Evolutionary conservation across 2,888 invertebrate genomes (phyloP).

Genomic region (Congeria kusceri): DNA sequence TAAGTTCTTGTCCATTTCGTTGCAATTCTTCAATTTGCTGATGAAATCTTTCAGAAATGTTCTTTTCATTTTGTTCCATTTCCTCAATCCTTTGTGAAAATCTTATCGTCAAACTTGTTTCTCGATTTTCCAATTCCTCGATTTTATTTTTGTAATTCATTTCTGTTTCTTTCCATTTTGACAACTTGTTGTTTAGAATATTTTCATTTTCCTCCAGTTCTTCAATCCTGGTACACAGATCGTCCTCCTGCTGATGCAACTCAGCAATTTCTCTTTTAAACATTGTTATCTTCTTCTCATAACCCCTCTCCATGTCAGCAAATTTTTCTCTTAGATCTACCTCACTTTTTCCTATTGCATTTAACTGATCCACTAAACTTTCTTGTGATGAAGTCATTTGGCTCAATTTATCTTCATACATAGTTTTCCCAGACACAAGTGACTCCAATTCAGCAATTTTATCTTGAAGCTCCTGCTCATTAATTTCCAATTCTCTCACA

Average conservation of each 20-base stretch:
- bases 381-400: constrained; percentile 75
- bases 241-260: constrained; percentile 63
- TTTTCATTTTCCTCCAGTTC: constrained; percentile 67
- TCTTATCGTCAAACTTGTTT: constrained; percentile 53
- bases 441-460: constrained; percentile 72
- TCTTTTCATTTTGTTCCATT: constrained; percentile 52
- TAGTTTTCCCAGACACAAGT: constrained; percentile 43
- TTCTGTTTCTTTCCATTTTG: constrained; percentile 55
- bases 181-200: constrained; percentile 63
- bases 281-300: constrained; percentile 65
- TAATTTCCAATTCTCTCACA: constrained; percentile 74
- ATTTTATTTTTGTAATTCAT: constrained; percentile 53
- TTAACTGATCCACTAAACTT: constrained; percentile 73
- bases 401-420: constrained; percentile 74
- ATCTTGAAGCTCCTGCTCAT: constrained; percentile 72
- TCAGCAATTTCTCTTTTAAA: constrained; percentile 73
- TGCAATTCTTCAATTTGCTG: constrained; percentile 60
- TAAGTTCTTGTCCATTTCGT: constrained; percentile 56
- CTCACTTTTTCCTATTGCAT: constrained; percentile 57
- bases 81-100: constrained; percentile 56
- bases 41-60: constrained; percentile 39
- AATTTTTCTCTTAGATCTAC: constrained; percentile 66
- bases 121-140: constrained; percentile 54
- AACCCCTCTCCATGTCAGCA: constrained; percentile 65
- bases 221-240: constrained; percentile 57